A percentile compares a stretch with the other conserved stretches of the same genome.
Evolutionary conservation across 2,113 vertebrate species (phyloP).

Genomic region (Alces alces): DNA sequence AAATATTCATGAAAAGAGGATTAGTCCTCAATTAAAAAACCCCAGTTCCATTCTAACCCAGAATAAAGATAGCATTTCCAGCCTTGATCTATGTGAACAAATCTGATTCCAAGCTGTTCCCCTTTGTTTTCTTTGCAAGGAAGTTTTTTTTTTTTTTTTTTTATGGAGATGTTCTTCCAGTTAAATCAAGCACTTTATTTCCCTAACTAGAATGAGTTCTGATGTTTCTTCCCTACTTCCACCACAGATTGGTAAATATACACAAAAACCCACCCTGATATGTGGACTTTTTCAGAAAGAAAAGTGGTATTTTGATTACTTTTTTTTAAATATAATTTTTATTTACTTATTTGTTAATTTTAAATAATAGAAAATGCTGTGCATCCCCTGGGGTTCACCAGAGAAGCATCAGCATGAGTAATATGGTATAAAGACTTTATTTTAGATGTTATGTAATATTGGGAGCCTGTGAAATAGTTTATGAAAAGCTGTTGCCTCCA

Average conservation of each 20-base stretch:
- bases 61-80: background rate
- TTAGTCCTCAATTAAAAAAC: background rate
- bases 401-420: background rate
- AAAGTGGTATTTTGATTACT: background rate
- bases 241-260: background rate
- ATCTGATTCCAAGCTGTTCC: background rate
- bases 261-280: background rate
- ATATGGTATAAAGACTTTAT: background rate
- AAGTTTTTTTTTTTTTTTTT: fast-evolving
- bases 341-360: background rate
- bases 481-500: background rate
- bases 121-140: background rate
- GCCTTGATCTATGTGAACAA: background rate
- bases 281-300: background rate
- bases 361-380: background rate
- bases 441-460: background rate
- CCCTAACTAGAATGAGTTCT: background rate
- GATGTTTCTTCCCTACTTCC: background rate
- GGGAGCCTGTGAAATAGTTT: background rate
- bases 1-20: background rate
- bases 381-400: background rate
- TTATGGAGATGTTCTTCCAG: background rate
- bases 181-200: background rate
- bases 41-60: background rate
- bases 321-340: background rate